These are phyloP conservation scores for Orthosia cruda DNA, from an alignment of 2,888 invertebrate genomes.

Conservation along the genomic window DNA sequence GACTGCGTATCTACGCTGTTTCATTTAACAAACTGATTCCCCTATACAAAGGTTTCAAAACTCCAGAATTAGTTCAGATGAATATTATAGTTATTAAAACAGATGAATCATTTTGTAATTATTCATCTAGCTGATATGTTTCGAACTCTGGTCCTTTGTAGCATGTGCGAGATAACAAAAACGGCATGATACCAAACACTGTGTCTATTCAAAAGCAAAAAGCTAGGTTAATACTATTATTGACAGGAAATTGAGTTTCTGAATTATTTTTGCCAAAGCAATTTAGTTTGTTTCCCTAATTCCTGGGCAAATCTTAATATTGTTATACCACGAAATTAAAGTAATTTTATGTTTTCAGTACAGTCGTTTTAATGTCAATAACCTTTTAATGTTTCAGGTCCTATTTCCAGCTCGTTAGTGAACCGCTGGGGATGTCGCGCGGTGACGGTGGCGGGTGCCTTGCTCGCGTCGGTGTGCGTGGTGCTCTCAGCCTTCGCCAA, in stretches of 20 bases:
- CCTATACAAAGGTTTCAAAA: background rate
- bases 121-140: constrained; percentile 44
- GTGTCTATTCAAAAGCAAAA: constrained; percentile 20
- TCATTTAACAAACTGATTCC: constrained; percentile 17
- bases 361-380: constrained; percentile 4
- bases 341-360: background rate
- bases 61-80: background rate
- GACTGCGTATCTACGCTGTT: background rate
- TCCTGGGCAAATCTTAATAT: background rate
- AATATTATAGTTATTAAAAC: constrained; percentile 17
- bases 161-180: constrained; percentile 51
- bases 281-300: constrained; percentile 16
- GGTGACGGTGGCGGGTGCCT: constrained; percentile 97
- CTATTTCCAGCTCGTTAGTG: constrained; percentile 98
- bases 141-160: constrained; percentile 39
- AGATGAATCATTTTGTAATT: constrained; percentile 39
- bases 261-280: constrained; percentile 22
- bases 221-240: constrained; percentile 1
- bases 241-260: background rate
- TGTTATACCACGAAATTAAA: background rate
- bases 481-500: constrained; percentile 95
- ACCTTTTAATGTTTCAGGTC: constrained; percentile 93
- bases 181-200: constrained; percentile 36
- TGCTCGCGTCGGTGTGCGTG: constrained; percentile 95
- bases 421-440: constrained; percentile 98